Conservation (phyloP, 2,113 vertebrate genomes). For the Progne subis region DNA sequence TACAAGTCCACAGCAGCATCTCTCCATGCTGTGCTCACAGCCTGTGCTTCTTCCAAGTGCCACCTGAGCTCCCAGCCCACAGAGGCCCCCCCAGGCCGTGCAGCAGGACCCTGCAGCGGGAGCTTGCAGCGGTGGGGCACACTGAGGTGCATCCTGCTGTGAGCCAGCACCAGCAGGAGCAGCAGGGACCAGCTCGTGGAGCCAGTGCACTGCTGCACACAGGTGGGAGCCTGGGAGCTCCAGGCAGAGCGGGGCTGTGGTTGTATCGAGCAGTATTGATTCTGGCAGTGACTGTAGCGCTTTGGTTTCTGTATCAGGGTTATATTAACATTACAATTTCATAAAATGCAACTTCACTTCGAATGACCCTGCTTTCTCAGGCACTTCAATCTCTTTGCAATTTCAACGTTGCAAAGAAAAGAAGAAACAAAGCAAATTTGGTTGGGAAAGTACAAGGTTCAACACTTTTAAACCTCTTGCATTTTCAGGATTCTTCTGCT, state of each 20-base stretch:
- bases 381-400: background rate
- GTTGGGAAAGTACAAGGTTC: background rate
- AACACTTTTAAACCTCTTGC: background rate
- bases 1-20: background rate
- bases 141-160: background rate
- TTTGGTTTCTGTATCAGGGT: background rate
- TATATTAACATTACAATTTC: background rate
- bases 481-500: conserved; percentile 13
- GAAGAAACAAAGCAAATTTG: background rate
- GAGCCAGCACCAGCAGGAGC: background rate
- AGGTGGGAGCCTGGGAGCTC: background rate
- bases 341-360: background rate
- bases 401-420: background rate
- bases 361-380: background rate
- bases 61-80: background rate
- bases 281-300: background rate
- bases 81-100: rapidly evolving
- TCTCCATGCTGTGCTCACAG: background rate
- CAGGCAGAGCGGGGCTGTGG: background rate
- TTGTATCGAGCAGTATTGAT: background rate
- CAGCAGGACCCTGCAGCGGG: background rate
- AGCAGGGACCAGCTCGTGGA: background rate
- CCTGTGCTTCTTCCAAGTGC: background rate
- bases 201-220: rapidly evolving
- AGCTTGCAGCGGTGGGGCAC: background rate